phyloP scores from a whole-genome alignment of 2,888 invertebrate species.

The Horisme vitalbata region DNA sequence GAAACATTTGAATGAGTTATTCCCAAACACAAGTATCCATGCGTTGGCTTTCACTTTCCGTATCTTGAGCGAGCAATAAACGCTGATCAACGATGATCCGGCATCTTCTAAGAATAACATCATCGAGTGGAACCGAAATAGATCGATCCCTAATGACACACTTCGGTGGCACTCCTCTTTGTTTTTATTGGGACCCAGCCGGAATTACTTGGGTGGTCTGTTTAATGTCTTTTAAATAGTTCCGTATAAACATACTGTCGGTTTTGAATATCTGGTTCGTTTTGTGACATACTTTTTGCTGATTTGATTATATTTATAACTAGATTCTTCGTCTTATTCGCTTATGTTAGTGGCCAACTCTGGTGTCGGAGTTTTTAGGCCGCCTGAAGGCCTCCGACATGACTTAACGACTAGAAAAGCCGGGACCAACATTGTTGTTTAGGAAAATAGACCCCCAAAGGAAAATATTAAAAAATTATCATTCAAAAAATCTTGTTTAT shows the following conservation, averaged over 20 bases:
- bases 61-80: conserved; percentile 55
- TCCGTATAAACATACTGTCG: conserved; percentile 15
- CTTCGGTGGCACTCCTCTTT: conserved; percentile 54
- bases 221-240: conserved; percentile 42
- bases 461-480: too few relatives aligned
- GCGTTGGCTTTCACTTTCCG: conserved; percentile 31
- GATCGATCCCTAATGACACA: conserved; percentile 71
- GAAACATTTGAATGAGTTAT: conserved; percentile 19
- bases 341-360: too few relatives aligned
- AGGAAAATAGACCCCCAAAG: too few relatives aligned
- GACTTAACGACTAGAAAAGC: too few relatives aligned
- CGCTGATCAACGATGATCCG: conserved; percentile 63
- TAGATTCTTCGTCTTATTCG: too few relatives aligned
- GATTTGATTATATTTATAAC: too few relatives aligned
- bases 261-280: too few relatives aligned
- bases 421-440: too few relatives aligned
- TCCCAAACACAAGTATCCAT: conserved; percentile 22
- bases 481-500: too few relatives aligned
- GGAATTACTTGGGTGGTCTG: conserved; percentile 66
- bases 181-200: conserved; percentile 51
- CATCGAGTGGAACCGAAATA: conserved; percentile 56
- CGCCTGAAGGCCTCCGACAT: too few relatives aligned
- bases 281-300: too few relatives aligned
- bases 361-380: too few relatives aligned
- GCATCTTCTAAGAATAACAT: conserved; percentile 46